Base-by-base conservation (phyloP, 2,113 vertebrate species). In the Carettochelys insculpta region DNA sequence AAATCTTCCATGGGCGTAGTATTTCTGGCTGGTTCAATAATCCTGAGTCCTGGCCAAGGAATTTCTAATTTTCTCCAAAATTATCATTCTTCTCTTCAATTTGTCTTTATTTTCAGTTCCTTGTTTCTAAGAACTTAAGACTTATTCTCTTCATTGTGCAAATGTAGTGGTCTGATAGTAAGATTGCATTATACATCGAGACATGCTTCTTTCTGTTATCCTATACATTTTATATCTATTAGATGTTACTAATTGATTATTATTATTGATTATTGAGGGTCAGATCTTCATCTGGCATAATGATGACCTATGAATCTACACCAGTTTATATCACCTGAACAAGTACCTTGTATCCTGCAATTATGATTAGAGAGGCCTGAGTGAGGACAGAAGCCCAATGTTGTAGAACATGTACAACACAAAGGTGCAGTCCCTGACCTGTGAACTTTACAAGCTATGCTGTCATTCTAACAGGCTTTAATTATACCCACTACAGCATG, bases 311-410 rank as follows among this genome's bases (percentile, higher is more conserved):
- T 19, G 11, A 3, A 85, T 5, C 58, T 65, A n/a, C 1, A 4
- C 4, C 31, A n/a, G n/a, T 65, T 19, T 65, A 65, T 65, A n/a
- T 4, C 29, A 27, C 68, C 68, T 81, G 51, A 78, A 20, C 87
- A 84, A n/a, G n/a, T n/a, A n/a, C n/a, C n/a, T n/a, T 92, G 87
- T 20, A 19, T 76, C 31, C 8, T 54, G 89, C 11, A 87, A 22
- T 86, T 54, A 2, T 12, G 47, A 56, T 90, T 79, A 88, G 90
- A 90, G 45, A 90, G 41, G 13, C 34, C 82, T 19, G 83, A 84
- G 50, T 6, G 17, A 75, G 50, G 38, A 82, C 9, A 43, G 52
- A 8, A 5, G 3, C 77, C 76, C 79, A 52, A 16, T 43, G 53
- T 58, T 22, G 29, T 12, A 52, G n/a, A 81, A 11, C 3, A 6